Percentiles rank a stretch among this genome's conserved stretches.
Conservation (phyloP, 1,140 invertebrate genomes). For the Branchinecta lindahli region DNA sequence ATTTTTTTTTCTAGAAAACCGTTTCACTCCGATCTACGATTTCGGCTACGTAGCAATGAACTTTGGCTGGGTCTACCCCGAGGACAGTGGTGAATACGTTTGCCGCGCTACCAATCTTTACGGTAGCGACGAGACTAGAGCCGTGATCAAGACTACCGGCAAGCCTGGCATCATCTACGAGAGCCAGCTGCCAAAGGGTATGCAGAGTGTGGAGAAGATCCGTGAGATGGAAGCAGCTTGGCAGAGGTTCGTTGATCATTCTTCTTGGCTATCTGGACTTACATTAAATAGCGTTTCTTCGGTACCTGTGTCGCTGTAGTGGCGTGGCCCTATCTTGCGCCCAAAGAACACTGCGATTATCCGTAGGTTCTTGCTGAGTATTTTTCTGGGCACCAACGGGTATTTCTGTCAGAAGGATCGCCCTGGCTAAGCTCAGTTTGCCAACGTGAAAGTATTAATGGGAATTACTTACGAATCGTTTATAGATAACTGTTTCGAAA, state of each 20-base stretch:
- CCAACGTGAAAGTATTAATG: too few relatives aligned
- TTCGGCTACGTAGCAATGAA: conserved; percentile 93
- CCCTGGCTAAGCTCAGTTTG: too few relatives aligned
- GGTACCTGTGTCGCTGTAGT: not conserved
- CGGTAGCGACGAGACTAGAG: conserved; percentile 72
- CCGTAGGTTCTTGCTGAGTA: too few relatives aligned
- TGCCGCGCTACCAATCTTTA: conserved; percentile 80
- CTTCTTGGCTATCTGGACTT: not conserved
- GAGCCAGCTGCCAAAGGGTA: conserved; percentile 77
- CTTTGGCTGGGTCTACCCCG: conserved; percentile 85
- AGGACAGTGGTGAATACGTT: conserved; percentile 62
- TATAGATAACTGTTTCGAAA: too few relatives aligned
- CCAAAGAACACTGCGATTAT: too few relatives aligned
- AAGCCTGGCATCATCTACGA: conserved; percentile 83
- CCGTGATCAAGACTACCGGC: conserved; percentile 62
- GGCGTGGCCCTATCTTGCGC: too few relatives aligned
- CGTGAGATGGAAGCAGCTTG: conserved; percentile 89
- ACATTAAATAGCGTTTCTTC: too few relatives aligned
- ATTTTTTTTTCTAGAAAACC: conserved; percentile 50
- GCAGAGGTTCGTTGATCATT: conserved; percentile 52
- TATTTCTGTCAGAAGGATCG: too few relatives aligned
- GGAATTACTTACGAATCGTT: too few relatives aligned
- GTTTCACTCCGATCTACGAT: conserved; percentile 83
- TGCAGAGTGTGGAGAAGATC: conserved; percentile 89
- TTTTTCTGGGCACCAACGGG: too few relatives aligned